phyloP scores from a whole-genome alignment of 2,888 invertebrate species.

The Ornithoptera priamus region DNA sequence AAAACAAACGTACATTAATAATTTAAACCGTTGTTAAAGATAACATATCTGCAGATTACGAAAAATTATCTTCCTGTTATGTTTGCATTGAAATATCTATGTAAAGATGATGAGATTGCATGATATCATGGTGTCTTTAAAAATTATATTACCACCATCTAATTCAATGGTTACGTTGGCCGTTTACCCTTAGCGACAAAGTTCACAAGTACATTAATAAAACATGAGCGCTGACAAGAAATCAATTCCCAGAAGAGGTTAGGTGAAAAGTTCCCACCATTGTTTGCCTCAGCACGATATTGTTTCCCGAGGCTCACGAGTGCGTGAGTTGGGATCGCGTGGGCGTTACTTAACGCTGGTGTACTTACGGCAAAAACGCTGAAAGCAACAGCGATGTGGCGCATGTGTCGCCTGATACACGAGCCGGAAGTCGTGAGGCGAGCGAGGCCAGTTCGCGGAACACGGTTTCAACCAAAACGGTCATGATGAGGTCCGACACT shows the following conservation, averaged over 20 bases:
- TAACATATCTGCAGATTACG: conserved; percentile 30
- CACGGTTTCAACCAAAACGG: conserved; percentile 37
- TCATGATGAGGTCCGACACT: conserved; percentile 21
- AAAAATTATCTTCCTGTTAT: conserved; percentile 29
- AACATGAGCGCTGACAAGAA: conserved; percentile 38
- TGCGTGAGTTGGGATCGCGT: conserved; percentile 56
- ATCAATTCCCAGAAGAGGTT: conserved; percentile 51
- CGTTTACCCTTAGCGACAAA: conserved; percentile 10
- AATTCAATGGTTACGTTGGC: not conserved
- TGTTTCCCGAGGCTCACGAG: conserved; percentile 41
- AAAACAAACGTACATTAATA: conserved; percentile 7
- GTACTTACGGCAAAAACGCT: conserved; percentile 46
- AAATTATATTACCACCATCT: not conserved
- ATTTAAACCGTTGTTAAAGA: conserved; percentile 9
- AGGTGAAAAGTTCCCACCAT: conserved; percentile 64
- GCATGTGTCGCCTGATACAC: conserved; percentile 41
- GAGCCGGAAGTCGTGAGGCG: conserved; percentile 50
- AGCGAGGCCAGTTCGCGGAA: conserved; percentile 49
- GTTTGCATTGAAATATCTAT: conserved; percentile 21
- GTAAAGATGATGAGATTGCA: conserved; percentile 4
- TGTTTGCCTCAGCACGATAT: conserved; percentile 43
- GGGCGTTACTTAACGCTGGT: conserved; percentile 54
- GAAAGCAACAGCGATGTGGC: conserved; percentile 67
- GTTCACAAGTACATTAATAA: conserved; percentile 48
- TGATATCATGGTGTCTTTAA: not conserved